phyloP scores from a whole-genome alignment of 2,797 vertebrate genomes.

The Coccyzus lansbergi region DNA sequence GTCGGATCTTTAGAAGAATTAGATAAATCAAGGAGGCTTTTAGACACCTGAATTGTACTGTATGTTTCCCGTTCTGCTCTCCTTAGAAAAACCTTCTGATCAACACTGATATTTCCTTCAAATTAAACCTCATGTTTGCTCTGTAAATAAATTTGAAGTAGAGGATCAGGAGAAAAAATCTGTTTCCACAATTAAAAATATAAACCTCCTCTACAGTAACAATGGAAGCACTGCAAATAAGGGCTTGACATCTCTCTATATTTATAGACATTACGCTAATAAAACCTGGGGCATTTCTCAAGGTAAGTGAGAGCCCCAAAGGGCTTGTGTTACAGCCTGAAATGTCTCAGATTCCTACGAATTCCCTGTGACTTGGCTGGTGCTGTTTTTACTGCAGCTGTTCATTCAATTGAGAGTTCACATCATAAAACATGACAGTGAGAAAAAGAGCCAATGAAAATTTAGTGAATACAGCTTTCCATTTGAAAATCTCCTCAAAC shows the following conservation, averaged over 20 bases:
- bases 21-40: neutral
- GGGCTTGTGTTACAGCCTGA: neutral
- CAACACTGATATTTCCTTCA: neutral
- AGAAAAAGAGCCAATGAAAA: constrained; percentile 64
- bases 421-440: constrained; percentile 38
- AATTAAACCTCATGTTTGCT: neutral
- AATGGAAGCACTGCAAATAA: neutral
- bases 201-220: neutral
- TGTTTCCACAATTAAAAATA: neutral
- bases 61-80: neutral
- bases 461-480: constrained; percentile 74
- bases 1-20: neutral
- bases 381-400: constrained; percentile 71
- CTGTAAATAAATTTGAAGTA: neutral
- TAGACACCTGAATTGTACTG: neutral
- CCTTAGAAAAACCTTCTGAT: neutral
- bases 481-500: constrained; percentile 76
- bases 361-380: constrained; percentile 22
- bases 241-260: neutral
- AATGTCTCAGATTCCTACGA: constrained; percentile 9
- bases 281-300: neutral
- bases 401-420: constrained; percentile 69
- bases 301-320: neutral
- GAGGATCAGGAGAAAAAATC: neutral
- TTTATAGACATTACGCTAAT: neutral